A percentile compares a stretch with the other conserved stretches of the same genome.
These are phyloP conservation scores for Capreolus pygargus DNA, from an alignment of 2,113 vertebrate genomes.

Conservation along the genomic window DNA sequence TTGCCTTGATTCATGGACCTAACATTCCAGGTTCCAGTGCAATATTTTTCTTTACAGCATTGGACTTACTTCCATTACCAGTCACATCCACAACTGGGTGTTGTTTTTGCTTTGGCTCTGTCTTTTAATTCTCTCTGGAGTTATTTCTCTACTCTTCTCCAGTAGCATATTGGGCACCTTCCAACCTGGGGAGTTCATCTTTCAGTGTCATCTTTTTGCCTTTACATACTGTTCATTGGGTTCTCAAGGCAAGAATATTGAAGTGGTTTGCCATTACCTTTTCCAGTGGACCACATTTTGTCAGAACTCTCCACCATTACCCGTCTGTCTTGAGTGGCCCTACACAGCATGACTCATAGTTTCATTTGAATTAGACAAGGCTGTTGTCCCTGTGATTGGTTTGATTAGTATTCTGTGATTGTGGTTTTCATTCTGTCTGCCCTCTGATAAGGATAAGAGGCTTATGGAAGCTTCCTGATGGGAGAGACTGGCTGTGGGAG, in stretches of 20 bases:
- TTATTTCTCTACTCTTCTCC: neutral
- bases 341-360: neutral
- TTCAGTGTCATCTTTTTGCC: neutral
- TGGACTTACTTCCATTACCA: neutral
- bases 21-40: neutral
- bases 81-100: neutral
- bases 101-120: neutral
- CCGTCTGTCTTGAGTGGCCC: neutral
- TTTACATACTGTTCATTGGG: neutral
- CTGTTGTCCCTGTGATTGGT: rapidly evolving
- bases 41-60: neutral
- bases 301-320: neutral
- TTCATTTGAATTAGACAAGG: neutral
- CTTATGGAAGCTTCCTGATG: neutral
- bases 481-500: neutral
- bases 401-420: neutral
- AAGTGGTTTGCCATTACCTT: neutral
- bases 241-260: neutral
- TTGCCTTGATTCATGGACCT: neutral
- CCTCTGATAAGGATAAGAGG: neutral
- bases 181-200: neutral
- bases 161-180: neutral
- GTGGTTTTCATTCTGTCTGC: neutral
- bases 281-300: neutral
- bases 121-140: neutral